phyloP scores from a whole-genome alignment of 2,888 invertebrate genomes.

The Macaria liturata region DNA sequence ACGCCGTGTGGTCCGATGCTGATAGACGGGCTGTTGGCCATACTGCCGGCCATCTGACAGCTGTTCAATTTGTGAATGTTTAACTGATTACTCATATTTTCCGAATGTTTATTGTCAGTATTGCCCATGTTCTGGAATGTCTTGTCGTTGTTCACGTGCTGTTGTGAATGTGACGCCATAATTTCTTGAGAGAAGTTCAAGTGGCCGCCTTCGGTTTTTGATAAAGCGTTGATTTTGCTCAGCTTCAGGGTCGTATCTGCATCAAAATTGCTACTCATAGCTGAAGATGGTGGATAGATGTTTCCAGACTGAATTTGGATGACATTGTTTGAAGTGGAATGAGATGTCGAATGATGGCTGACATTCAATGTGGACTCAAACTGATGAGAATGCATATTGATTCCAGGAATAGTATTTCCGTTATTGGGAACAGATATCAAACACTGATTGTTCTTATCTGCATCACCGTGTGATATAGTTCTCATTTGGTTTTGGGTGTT shows the following conservation, averaged over 20 bases:
- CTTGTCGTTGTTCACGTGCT: slow-evolving; percentile 72
- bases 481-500: slow-evolving; percentile 56
- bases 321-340: slow-evolving; percentile 70
- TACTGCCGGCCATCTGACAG: slow-evolving; percentile 69
- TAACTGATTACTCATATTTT: slow-evolving; percentile 62
- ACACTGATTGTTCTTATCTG: slow-evolving; percentile 68
- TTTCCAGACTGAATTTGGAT: slow-evolving; percentile 78
- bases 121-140: slow-evolving; percentile 71
- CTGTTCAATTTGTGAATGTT: slow-evolving; percentile 74
- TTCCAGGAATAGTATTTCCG: slow-evolving; percentile 52
- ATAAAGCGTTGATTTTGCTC: slow-evolving; percentile 75
- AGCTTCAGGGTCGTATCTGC: slow-evolving; percentile 75
- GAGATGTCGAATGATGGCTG: slow-evolving; percentile 67
- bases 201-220: slow-evolving; percentile 75
- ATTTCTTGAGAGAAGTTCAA: slow-evolving; percentile 77
- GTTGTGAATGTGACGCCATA: slow-evolving; percentile 76
- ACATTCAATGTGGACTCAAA: slow-evolving; percentile 66
- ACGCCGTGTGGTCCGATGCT: slow-evolving; percentile 74
- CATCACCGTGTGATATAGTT: slow-evolving; percentile 57
- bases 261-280: slow-evolving; percentile 71
- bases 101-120: slow-evolving; percentile 65
- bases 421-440: slow-evolving; percentile 62
- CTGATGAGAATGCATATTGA: slow-evolving; percentile 69
- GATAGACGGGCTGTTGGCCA: slow-evolving; percentile 64
- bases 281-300: slow-evolving; percentile 70